Evolutionary conservation across 2,797 vertebrate species (phyloP).

Genomic region (Bothrops alternatus): DNA sequence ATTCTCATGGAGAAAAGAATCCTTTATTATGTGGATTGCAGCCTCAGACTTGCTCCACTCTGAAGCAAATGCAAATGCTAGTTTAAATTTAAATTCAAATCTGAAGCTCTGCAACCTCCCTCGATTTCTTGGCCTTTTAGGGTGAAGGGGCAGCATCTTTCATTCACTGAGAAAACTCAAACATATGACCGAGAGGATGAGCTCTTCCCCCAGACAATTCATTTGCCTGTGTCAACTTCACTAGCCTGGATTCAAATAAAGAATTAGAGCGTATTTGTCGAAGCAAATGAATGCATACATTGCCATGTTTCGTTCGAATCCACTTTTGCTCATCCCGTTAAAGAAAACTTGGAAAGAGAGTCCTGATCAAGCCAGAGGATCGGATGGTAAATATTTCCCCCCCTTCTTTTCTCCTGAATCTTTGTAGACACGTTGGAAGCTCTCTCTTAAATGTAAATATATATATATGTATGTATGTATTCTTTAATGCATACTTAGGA

Average conservation of each 20-base stretch:
- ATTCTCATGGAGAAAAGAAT: no score
- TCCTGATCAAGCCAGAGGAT: slow-evolving; percentile 57
- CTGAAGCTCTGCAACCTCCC: no score
- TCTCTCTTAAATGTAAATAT: slow-evolving; percentile 60
- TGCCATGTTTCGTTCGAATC: neutral
- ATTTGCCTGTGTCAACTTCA: neutral
- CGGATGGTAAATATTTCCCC: slow-evolving; percentile 64
- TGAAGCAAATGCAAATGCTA: neutral
- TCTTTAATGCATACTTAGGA: slow-evolving; percentile 74
- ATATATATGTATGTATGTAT: slow-evolving; percentile 43
- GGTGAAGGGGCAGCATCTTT: no score
- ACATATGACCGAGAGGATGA: neutral
- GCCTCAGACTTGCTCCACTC: neutral
- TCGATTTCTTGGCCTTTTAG: neutral
- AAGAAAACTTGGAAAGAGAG: slow-evolving; percentile 16
- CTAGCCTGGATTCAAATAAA: neutral
- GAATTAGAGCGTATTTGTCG: neutral
- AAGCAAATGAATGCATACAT: neutral
- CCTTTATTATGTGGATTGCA: neutral
- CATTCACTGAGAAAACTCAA: neutral
- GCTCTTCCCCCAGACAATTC: neutral
- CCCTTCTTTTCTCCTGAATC: slow-evolving; percentile 19
- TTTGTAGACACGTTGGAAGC: slow-evolving; percentile 69
- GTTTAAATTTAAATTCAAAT: neutral
- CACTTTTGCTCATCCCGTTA: slow-evolving; percentile 37